Conservation (phyloP, 2,113 vertebrate species). For the Platysteira castanea region DNA sequence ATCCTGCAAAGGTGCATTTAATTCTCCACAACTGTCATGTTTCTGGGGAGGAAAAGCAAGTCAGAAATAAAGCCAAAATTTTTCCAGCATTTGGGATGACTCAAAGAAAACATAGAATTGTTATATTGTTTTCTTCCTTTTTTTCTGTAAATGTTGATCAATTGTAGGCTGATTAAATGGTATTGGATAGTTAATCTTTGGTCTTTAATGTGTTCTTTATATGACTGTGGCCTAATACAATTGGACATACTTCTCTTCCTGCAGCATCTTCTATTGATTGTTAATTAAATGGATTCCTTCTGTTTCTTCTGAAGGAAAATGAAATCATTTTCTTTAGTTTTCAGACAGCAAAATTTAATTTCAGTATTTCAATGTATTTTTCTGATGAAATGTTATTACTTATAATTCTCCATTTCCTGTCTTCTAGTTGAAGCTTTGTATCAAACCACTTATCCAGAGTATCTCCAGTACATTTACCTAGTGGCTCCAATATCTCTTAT, state of each 20-base stretch:
- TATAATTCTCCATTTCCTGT: constrained; percentile 41
- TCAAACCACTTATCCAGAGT: constrained; percentile 89
- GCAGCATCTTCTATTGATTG: not conserved
- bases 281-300: not conserved
- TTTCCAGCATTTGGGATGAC: not conserved
- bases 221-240: not conserved
- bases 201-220: not conserved
- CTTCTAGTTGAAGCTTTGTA: constrained; percentile 94
- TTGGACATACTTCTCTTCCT: not conserved
- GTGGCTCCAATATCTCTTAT: constrained; percentile 96
- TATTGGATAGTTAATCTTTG: not conserved
- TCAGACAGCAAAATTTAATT: not conserved
- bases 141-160: not conserved
- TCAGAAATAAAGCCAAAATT: not conserved
- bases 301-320: not conserved
- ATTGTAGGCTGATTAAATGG: not conserved
- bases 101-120: not conserved
- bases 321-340: not conserved
- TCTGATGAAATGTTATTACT: constrained; percentile 23
- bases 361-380: not conserved
- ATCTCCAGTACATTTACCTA: constrained; percentile 97
- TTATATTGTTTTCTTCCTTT: not conserved
- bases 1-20: not conserved
- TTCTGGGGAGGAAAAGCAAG: not conserved
- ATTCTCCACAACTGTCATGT: not conserved